phyloP scores from a whole-genome alignment of 2,888 invertebrate genomes.

The Aquatica leii region DNA sequence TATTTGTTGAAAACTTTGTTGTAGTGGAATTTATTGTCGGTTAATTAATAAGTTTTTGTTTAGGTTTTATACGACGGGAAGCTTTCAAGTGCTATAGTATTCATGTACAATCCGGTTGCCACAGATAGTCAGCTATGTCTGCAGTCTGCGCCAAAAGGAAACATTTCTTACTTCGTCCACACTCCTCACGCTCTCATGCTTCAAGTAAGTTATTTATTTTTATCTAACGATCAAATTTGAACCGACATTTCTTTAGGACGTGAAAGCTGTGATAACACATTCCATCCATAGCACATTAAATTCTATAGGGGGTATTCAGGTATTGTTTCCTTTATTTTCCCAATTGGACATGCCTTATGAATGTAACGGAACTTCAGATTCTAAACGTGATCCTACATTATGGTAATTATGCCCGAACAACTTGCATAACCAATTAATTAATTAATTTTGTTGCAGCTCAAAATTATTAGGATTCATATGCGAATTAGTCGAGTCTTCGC shows the following conservation, averaged over 20 bases:
- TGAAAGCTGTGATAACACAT: slow-evolving; percentile 98
- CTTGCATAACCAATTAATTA: not conserved
- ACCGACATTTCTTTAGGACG: slow-evolving; percentile 75
- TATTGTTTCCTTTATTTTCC: slow-evolving; percentile 96
- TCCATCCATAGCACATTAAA: slow-evolving; percentile 99
- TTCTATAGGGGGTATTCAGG: slow-evolving; percentile 98
- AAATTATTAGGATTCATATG: slow-evolving; percentile 97
- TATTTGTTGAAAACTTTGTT: too few relatives aligned
- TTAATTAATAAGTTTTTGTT: too few relatives aligned
- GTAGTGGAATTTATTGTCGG: too few relatives aligned
- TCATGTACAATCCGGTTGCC: slow-evolving; percentile 99
- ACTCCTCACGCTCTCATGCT: slow-evolving; percentile 99
- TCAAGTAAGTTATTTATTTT: slow-evolving; percentile 71
- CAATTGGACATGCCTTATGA: slow-evolving; percentile 96
- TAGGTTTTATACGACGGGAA: slow-evolving; percentile 99
- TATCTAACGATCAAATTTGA: not conserved
- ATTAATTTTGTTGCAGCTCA: slow-evolving; percentile 76
- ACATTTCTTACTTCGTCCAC: slow-evolving; percentile 97
- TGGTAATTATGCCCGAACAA: too few relatives aligned
- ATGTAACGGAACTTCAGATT: slow-evolving; percentile 73
- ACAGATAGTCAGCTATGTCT: slow-evolving; percentile 98
- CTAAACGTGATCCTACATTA: slow-evolving; percentile 86
- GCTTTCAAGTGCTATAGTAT: slow-evolving; percentile 94
- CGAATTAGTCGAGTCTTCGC: slow-evolving; percentile 95
- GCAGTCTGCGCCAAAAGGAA: slow-evolving; percentile 98